Conservation (phyloP, 2,888 invertebrate genomes). For the Pardosa pseudoannulata region DNA sequence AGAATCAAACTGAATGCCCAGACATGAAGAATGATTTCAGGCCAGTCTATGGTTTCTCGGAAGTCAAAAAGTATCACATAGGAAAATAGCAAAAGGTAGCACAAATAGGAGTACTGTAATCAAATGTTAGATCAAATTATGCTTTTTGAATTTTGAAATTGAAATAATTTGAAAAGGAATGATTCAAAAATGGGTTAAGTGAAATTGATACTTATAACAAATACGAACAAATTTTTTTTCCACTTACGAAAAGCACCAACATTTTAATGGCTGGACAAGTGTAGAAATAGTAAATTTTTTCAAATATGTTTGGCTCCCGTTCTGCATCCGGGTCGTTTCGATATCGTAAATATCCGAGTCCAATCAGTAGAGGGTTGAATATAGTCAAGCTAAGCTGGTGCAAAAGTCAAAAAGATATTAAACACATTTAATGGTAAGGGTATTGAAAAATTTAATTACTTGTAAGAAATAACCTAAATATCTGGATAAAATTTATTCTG, state of each 20-base stretch:
- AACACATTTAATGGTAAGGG: too few species aligned
- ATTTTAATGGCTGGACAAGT: slow-evolving; percentile 68
- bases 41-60: slow-evolving; percentile 74
- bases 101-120: slow-evolving; percentile 75
- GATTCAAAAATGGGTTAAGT: too few species aligned
- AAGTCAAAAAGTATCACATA: slow-evolving; percentile 78
- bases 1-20: slow-evolving; percentile 77
- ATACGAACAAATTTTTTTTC: too few species aligned
- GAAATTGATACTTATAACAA: too few species aligned
- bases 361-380: slow-evolving; percentile 74
- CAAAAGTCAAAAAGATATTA: too few species aligned
- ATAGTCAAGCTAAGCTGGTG: slow-evolving; percentile 71
- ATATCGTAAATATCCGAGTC: slow-evolving; percentile 57
- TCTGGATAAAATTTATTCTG: too few species aligned
- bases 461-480: too few species aligned
- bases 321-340: slow-evolving; percentile 62
- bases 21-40: slow-evolving; percentile 76
- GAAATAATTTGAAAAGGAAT: too few species aligned
- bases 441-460: too few species aligned
- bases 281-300: slow-evolving; percentile 63
- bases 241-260: slow-evolving; percentile 71
- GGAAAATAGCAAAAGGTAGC: slow-evolving; percentile 77
- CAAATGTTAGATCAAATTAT: too few species aligned
- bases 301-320: slow-evolving; percentile 73
- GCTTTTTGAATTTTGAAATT: too few species aligned